Base-by-base conservation (phyloP, 2,113 vertebrate genomes). In the Pleuronectes platessa region DNA sequence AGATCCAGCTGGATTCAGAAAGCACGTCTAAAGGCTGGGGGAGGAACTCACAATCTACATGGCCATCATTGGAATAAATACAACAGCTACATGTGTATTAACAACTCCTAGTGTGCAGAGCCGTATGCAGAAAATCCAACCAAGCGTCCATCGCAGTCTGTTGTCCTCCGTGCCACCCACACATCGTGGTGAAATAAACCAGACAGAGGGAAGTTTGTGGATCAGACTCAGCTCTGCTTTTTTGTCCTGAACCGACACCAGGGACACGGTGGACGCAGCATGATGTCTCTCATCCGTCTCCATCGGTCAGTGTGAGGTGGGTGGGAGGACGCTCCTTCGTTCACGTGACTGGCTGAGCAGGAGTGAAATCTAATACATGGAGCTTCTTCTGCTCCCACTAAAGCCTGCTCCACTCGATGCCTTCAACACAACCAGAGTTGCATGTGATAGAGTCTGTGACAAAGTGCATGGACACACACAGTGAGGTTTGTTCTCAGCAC, bases 11-110 rank as follows among this genome's bases (percentile, higher is more conserved):
- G 71, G 54, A 56, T 45, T 74, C 20, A 76, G 53, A 82, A 71
- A 67, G 68, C 76, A n/a, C 75, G 58, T 83, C 78, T 81, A 78
- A 79, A 82, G 77, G 71, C 69, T 45, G n/a, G 67, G 53, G 62
- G 27, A 42, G 61, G 82, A 5, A 78, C 81, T 85, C 86, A 84
- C 82, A 79, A 81, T 84, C 79, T 66, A 65, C 61, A 73, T 56
- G 5, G 65, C 72, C 81, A 88, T 53, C 61, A 64, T 72, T 82
- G 78, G 81, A 76, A 88, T 78, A 81, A 88, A 86, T 84, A 80
- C 70, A 84, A 73, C 85, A 78, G 70, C 78, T 74, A 80, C 69
- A 18, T 61, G 75, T 76, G 62, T 67, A 83, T 66, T 42, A 65
- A 73, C 53, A 80, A 58, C 66, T 66, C 71, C 51, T 72, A 21